Percentiles rank a stretch among this genome's conserved stretches.
Conservation (phyloP, 2,113 vertebrate species). For the Zosterops pallidus region DNA sequence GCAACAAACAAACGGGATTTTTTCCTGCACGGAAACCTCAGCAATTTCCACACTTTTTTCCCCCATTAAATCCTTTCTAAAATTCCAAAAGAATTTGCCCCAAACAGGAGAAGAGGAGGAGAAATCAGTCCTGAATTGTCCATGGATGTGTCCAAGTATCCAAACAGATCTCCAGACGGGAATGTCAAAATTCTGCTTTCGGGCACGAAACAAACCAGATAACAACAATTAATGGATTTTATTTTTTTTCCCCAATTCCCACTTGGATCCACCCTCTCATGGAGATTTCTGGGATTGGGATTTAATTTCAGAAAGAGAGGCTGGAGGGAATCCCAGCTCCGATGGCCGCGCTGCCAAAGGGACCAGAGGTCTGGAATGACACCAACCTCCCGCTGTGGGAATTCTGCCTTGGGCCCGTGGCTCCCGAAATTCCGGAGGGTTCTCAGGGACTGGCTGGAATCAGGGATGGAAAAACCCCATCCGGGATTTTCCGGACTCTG, state of each 20-base stretch:
- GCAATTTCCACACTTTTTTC: background rate
- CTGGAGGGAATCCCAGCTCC: conserved; percentile 49
- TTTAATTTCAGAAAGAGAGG: background rate
- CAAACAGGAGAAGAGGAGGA: background rate
- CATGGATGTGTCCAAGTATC: fast-evolving
- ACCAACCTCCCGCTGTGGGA: background rate
- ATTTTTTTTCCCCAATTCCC: background rate
- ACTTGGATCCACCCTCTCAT: background rate
- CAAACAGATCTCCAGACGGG: fast-evolving
- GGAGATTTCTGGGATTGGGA: background rate
- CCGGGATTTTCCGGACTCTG: background rate
- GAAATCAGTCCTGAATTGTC: background rate
- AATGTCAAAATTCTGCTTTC: too few relatives aligned
- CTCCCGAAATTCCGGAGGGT: background rate
- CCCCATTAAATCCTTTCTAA: background rate
- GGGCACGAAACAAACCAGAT: fast-evolving
- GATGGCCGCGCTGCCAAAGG: too few relatives aligned
- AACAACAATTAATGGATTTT: background rate
- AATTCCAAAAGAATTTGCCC: background rate
- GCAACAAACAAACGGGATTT: background rate
- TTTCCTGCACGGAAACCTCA: background rate
- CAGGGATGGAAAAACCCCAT: conserved; percentile 6
- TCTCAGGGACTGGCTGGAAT: conserved; percentile 11
- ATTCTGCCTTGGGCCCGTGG: background rate
- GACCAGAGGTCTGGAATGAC: background rate